These are phyloP conservation scores for Odontamblyopus lacepedii DNA, from an alignment of 2,797 vertebrate species.

Conservation along the genomic window DNA sequence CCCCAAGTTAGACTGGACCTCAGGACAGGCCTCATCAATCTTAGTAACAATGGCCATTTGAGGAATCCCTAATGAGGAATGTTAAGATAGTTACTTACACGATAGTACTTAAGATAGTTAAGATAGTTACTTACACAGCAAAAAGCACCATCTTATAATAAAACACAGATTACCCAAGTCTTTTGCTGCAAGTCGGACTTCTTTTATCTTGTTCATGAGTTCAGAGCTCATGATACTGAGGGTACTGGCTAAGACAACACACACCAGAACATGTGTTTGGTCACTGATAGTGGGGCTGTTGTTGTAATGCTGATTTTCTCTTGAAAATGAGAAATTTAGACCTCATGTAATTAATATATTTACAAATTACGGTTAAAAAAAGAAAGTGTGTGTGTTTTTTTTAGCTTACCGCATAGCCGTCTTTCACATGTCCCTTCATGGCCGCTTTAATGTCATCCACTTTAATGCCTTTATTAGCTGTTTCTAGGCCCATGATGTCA, in stretches of 20 bases:
- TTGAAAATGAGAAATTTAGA: neutral
- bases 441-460: conserved; percentile 36
- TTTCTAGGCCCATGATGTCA: conserved; percentile 48
- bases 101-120: neutral
- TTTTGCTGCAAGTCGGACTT: conserved; percentile 34
- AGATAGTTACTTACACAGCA: neutral
- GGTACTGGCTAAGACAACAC: conserved; percentile 1
- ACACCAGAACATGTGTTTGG: conserved; percentile 41
- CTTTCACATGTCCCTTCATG: conserved; percentile 37
- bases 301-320: neutral
- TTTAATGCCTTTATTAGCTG: rapidly evolving
- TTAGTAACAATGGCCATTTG: conserved; percentile 53
- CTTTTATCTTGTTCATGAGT: conserved; percentile 23
- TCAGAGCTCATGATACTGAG: rapidly evolving
- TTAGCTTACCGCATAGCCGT: conserved; percentile 35
- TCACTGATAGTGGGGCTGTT: neutral
- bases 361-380: neutral
- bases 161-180: conserved; percentile 1
- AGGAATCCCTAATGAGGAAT: conserved; percentile 18
- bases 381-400: neutral
- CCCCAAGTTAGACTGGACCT: conserved; percentile 9
- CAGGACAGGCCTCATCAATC: conserved; percentile 42
- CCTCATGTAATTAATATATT: neutral
- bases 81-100: neutral
- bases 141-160: neutral